Conservation (phyloP, 2,113 vertebrate species). For the Cyprinodon tularosa region DNA sequence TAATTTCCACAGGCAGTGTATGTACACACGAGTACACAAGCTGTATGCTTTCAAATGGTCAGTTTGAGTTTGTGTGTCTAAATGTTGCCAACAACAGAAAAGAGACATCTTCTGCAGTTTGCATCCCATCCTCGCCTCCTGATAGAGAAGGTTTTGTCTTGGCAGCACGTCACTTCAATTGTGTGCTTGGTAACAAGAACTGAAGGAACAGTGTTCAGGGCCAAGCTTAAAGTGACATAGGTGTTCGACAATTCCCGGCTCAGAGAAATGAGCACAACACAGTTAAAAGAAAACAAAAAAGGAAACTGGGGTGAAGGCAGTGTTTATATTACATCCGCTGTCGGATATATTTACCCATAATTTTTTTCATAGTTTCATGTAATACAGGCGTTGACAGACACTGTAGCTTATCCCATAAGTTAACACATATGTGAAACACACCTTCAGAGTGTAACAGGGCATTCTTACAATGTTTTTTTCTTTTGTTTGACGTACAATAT, state of each 20-base stretch:
- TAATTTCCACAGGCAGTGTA: conserved; percentile 20
- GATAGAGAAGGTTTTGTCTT: conserved; percentile 11
- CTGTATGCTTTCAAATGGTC: conserved; percentile 15
- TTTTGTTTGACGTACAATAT: conserved; percentile 15
- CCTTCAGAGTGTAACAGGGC: conserved; percentile 1
- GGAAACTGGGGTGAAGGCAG: conserved; percentile 27
- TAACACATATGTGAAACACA: conserved; percentile 12
- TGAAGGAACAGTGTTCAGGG: conserved; percentile 26
- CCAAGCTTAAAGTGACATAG: conserved; percentile 33
- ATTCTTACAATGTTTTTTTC: conserved; percentile 11
- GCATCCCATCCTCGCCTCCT: conserved; percentile 13
- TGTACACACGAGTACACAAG: conserved; percentile 14
- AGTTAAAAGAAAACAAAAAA: conserved; percentile 16
- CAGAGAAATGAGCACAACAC: conserved; percentile 31
- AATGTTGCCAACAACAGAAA: conserved; percentile 15
- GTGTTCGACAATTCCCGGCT: conserved; percentile 23
- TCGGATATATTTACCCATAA: conserved; percentile 7
- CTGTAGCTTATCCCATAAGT: conserved; percentile 12
- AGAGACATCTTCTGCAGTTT: conserved; percentile 13
- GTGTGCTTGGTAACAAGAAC: conserved; percentile 36
- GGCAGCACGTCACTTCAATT: conserved; percentile 26
- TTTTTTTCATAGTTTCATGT: conserved; percentile 5
- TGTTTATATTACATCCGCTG: conserved; percentile 28
- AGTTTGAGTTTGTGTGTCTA: not conserved
- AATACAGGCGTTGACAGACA: conserved; percentile 4